Evolutionary conservation across 2,888 invertebrate genomes (phyloP).

Genomic region (Pycnomerus fuliginosus): DNA sequence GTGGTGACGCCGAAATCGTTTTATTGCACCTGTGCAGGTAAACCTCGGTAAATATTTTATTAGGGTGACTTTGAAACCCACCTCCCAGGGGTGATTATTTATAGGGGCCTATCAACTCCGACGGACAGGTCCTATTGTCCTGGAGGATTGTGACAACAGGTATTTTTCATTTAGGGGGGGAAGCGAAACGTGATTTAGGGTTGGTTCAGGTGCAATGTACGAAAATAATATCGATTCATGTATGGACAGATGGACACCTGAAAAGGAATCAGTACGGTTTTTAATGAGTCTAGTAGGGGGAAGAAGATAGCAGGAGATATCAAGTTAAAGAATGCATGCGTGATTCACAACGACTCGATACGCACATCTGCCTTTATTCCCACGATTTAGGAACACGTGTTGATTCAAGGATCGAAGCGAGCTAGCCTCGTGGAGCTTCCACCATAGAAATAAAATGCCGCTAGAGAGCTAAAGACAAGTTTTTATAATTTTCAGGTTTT

Average conservation of each 20-base stretch:
- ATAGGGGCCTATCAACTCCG: constrained; percentile 3
- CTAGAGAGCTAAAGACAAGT: too few relatives aligned
- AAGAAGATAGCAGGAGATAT: constrained; percentile 13
- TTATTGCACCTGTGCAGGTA: not conserved
- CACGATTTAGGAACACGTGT: constrained; percentile 51
- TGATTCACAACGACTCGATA: constrained; percentile 33
- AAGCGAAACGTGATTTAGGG: too few relatives aligned
- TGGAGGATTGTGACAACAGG: too few relatives aligned
- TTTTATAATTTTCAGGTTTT: too few relatives aligned
- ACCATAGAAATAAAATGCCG: too few relatives aligned
- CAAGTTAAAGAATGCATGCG: constrained; percentile 21
- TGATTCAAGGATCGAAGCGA: constrained; percentile 38
- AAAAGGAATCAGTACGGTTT: too few relatives aligned
- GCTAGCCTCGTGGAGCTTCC: constrained; percentile 31
- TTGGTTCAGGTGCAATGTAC: too few relatives aligned
- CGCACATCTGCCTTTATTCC: constrained; percentile 52
- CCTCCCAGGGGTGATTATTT: constrained; percentile 9
- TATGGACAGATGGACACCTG: too few relatives aligned
- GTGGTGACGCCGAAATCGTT: not conserved
- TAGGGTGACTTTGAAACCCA: constrained; percentile 2
- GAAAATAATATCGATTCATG: too few relatives aligned
- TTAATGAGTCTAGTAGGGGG: too few relatives aligned
- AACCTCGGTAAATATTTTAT: not conserved
- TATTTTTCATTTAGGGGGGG: too few relatives aligned
- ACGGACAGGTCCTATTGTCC: constrained; percentile 4